Conservation (phyloP, 2,888 invertebrate species). For the Halictus quadricinctus region DNA sequence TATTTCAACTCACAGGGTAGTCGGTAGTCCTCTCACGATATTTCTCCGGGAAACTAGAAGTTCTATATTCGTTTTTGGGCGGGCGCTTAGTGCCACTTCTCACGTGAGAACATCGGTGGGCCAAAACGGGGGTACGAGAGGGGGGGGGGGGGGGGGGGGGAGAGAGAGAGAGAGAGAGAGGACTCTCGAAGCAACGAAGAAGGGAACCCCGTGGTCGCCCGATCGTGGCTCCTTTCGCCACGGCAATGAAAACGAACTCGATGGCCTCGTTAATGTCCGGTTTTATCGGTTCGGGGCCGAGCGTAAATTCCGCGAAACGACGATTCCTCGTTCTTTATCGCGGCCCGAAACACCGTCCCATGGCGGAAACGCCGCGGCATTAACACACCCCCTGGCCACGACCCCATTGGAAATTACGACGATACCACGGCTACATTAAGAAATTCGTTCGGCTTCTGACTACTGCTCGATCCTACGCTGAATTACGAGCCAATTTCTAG, state of each 20-base stretch:
- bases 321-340: constrained; percentile 33
- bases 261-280: constrained; percentile 79
- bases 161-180: no score
- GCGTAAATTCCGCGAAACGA: constrained; percentile 65
- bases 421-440: constrained; percentile 53
- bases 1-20: background rate
- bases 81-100: constrained; percentile 61
- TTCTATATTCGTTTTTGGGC: constrained; percentile 65
- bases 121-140: background rate
- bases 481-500: constrained; percentile 63
- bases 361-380: constrained; percentile 45
- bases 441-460: constrained; percentile 66
- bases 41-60: constrained; percentile 34
- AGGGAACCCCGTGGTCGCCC: constrained; percentile 21
- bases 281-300: constrained; percentile 77
- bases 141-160: background rate
- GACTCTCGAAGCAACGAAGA: background rate
- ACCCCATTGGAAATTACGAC: constrained; percentile 65
- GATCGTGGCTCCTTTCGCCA: constrained; percentile 71
- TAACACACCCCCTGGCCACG: constrained; percentile 56
- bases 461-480: constrained; percentile 34
- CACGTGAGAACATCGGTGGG: constrained; percentile 36
- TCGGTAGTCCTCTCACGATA: constrained; percentile 1
- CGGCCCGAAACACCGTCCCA: constrained; percentile 7
- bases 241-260: constrained; percentile 75